Base-by-base conservation (phyloP, 2,888 invertebrate genomes). In the Chrysomela aeneicollis region DNA sequence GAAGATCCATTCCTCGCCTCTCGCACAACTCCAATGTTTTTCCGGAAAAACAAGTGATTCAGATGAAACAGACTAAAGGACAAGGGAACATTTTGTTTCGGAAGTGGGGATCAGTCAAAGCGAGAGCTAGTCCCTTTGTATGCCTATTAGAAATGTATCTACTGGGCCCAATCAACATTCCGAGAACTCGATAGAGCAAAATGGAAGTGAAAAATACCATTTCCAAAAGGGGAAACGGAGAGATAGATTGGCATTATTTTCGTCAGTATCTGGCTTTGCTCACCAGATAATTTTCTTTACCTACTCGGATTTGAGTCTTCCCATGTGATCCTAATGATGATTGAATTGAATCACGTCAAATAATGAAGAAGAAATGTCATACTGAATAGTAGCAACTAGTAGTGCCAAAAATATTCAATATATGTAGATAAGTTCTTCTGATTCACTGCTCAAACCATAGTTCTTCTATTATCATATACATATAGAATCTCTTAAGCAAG, bases 121-220 rank as follows among this genome's bases (percentile, higher is more conserved):
- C 60, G 63, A 63, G 64, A 66, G 51, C 60, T 61, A 64, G 53
- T 50, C 49, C 61, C 59, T 58, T 63, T 63, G 58, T 63, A 22
- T 26, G 17, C 58, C 63, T 59, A 63, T 52, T 63, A 63, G 63
- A 30, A 63, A 18, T 47, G 59, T 59, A 58, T 63, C 63, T 59
- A 22, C 10, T 19, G 22, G 19, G 15, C 1, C 21, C 19, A 49
- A 49, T 49, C 22, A 49, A 22, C 19, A 22, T 49, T 49, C 10
- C 22, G 12, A 12, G 21, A 18, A 19, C 18, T 49, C 22, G 49
- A 49, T 49, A 8, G 49, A 49, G 17, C 12, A n/a, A 9, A 47
- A 12, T 49, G 49, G n/a, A 10, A 19, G 19, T 10, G 42, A 42
- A 15, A 42, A 8, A 42, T 42, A 42, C n/a, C 12, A 42, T 42